Evolutionary conservation across 1,140 invertebrate genomes (phyloP), one percentile per base, ranked within the genome.

Genomic region (Polypedilum vanderplanki): DNA sequence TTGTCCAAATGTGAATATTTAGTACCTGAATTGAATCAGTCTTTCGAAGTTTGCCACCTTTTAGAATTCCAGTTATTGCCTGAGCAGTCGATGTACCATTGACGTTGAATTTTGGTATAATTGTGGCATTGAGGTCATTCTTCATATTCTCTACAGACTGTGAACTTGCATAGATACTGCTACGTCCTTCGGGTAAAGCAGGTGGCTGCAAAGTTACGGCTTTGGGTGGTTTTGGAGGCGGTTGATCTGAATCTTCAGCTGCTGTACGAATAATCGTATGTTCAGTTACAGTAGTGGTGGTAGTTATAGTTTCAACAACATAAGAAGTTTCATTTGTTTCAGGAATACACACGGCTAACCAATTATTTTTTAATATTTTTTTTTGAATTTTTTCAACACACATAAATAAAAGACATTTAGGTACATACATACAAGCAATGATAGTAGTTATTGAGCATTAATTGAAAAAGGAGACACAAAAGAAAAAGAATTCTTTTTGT

Each of bases 301-400:
- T 89, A 75, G 88, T 88, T 77, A 88, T 88, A 75, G 88, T 89
- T 80, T 90, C 88, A 78, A 90, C 86, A 78, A 90, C 86, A 80
- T 88, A 90, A 57, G 46, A 57, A 77, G 87, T 83, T 79, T 88
- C 87, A 76, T 85, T 85, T 70, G 79, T 20, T 74, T 84, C 83
- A 83, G 75, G 3, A 76, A 81, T 73, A 75, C 33, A 9, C 18
- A 24, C 46, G 67, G 20, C 7, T 70, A 20, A 17, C 17, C 17
- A 15, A 22, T 70, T 15, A 22, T 70, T 24, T 22, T 20, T 67
- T 17, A 12, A 5, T 20, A 7, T 24, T 74, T 41, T 33, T 41
- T 74, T 74, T 33, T 74, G 10, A 9, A 40, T 74, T 33, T 33
- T 5, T 1, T 33, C 24, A 33, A 33, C n/a, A 33, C 24, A 33